These are phyloP conservation scores for Anguilla pacifica DNA, from an alignment of 2,797 vertebrate genomes.

Conservation along the genomic window DNA sequence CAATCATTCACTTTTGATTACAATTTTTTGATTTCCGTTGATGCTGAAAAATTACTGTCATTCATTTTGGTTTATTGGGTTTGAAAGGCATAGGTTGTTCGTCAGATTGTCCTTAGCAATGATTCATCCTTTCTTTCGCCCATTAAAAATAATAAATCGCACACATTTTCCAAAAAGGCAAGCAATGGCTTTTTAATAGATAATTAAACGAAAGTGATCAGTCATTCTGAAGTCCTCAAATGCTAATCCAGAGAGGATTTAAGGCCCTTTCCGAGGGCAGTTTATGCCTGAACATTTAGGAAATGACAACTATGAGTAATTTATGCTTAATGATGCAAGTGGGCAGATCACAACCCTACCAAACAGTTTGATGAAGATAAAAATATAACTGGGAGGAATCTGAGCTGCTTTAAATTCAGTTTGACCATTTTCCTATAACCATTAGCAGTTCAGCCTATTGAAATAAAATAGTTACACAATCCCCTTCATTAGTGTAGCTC, in stretches of 20 bases:
- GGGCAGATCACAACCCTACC: not conserved
- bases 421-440: not conserved
- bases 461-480: not conserved
- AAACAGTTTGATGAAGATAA: not conserved
- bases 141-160: conserved; percentile 18
- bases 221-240: conserved; percentile 53
- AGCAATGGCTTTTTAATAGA: conserved; percentile 59
- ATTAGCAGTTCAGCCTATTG: not conserved
- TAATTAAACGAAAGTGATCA: conserved; percentile 60
- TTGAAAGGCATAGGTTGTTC: not conserved
- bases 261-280: conserved; percentile 49
- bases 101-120: not conserved
- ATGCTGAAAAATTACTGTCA: not conserved
- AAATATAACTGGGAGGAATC: not conserved
- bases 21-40: not conserved
- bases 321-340: not conserved
- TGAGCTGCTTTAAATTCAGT: not conserved
- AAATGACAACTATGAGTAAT: not conserved
- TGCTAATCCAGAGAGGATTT: conserved; percentile 49
- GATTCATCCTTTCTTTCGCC: not conserved
- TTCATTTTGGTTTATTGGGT: not conserved
- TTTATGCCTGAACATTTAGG: conserved; percentile 22
- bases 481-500: not conserved
- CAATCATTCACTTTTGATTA: not conserved
- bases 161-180: conserved; percentile 33